Base-by-base conservation (phyloP, 1,140 invertebrate species). In the Campoletis sonorensis region DNA sequence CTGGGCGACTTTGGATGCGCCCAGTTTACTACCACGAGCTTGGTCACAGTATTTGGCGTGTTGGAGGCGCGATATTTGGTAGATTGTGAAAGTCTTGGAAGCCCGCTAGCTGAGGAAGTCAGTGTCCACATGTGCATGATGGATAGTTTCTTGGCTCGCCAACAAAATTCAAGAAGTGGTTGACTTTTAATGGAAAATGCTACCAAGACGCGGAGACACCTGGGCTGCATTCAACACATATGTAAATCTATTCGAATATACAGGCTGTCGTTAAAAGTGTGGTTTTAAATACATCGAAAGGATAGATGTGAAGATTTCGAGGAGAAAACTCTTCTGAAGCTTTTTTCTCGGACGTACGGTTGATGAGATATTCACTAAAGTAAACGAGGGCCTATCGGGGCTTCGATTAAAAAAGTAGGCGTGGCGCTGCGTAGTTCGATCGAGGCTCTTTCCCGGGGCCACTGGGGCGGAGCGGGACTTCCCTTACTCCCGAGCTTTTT, bases 181-280 rank as follows among this genome's bases (percentile, higher is more conserved):
- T 77, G 75, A 77, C 75, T 77, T 77, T 77, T 77, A 77, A 77
- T 77, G 75, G 75, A 77, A 77, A 77, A 77, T 54, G 30, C 23
- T 18, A 77, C 75, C 54, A 49, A 49, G n/a, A 51, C 71, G 51
- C 10, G 7, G 15, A n/a, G n/a, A 40, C 75, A 77, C 58, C 27
- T 76, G 71, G 40, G 54, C 51, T 11, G 21, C n/a, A 61, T 21
- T 54, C 0, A 7, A 64, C 21, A 15, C 23, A 64, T 4, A 64
- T 27, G 23, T 64, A 64, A 4, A 23, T 64, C 4, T 23, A 3
- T 26, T 16, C n/a, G 7, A 4, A 26, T 23, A 64, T 64, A 64
- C 4, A 13, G 18, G 18, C 16, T 23, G 54, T 45, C 40, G 11
- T 11, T 5, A 45, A 45, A 45, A 13, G 5, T 1, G 11, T 45